Base-by-base conservation (phyloP, 2,888 invertebrate genomes). In the Pachymerium ferrugineum region DNA sequence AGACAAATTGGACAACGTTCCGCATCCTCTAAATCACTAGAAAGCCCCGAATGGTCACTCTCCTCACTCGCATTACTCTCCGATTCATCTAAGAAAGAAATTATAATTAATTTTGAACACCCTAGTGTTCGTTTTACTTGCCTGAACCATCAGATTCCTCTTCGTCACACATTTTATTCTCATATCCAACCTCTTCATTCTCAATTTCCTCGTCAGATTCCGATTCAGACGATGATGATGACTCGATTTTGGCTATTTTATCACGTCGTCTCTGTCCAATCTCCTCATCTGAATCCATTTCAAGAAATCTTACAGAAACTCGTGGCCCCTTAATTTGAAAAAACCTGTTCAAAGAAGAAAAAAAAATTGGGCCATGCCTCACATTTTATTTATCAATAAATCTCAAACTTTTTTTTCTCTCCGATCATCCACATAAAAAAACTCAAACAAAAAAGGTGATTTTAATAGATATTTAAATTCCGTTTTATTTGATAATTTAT, bases 1-100 rank as follows among this genome's bases (percentile, higher is more conserved):
- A 96, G 84, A 83, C 96, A 97, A 80, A 97, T 95, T 0, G 96
- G 93, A 83, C 96, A 97, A 81, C 91, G 92, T 79, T 93, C 93
- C 0, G 89, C 86, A 77, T 90, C 86, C 62, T 88, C 90, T 79
- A 90, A 89, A 69, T 88, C 89, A 47, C 68, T 73, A 31, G 74
- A 74, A 71, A n/a, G n/a, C n/a, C 74, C 75, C 31, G 30, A 31
- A 10, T 25, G 22, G 28, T 69, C 69, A n/a, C 69, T 69, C 3
- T 69, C 69, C n/a, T 69, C 69, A 8, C 69, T 69, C 25, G 8
- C 2, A 22, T 62, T 29, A 16, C 19, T 29, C n/a, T 69, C 69
- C 10, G 10, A 28, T 22, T 54, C 54, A 4, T 54, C 54, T 47
- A 19, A 19, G 22, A 47, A 3, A 47, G 14, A 14, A 42, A n/a